These are phyloP conservation scores for Melanotaenia maccullochi DNA, from an alignment of 2,797 vertebrate genomes.

Conservation along the genomic window DNA sequence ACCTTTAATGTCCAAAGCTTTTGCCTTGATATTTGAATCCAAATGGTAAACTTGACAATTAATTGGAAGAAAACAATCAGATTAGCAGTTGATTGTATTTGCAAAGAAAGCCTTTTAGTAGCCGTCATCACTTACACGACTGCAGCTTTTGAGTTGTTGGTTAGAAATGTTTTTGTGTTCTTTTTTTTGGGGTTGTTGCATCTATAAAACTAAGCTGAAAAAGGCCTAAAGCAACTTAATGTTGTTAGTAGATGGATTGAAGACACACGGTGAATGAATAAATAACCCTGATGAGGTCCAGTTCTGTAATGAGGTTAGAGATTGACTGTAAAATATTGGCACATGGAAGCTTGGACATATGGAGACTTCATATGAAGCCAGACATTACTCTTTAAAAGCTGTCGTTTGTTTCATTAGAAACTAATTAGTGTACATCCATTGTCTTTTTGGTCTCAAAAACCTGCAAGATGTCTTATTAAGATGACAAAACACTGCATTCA, in stretches of 20 bases:
- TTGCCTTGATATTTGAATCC: slow-evolving; percentile 13
- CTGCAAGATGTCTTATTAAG: slow-evolving; percentile 62
- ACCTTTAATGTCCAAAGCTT: slow-evolving; percentile 12
- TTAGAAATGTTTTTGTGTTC: slow-evolving; percentile 1
- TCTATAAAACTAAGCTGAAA: slow-evolving; percentile 13
- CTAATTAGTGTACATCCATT: slow-evolving; percentile 56
- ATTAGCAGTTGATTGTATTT: slow-evolving; percentile 48
- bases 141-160: slow-evolving; percentile 5
- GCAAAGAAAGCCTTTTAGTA: slow-evolving; percentile 60
- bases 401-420: slow-evolving; percentile 61
- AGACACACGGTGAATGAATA: slow-evolving; percentile 67
- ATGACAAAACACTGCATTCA: slow-evolving; percentile 72
- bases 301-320: slow-evolving; percentile 60
- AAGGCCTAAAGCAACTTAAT: slow-evolving; percentile 19
- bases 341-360: slow-evolving; percentile 64
- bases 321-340: slow-evolving; percentile 68
- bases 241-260: slow-evolving; percentile 48
- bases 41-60: slow-evolving; percentile 21
- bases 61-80: slow-evolving; percentile 54
- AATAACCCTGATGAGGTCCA: slow-evolving; percentile 71
- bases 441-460: slow-evolving; percentile 65
- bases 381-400: slow-evolving; percentile 54
- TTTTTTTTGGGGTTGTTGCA: slow-evolving; percentile 9
- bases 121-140: background rate
- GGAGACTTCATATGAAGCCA: slow-evolving; percentile 63